Evolutionary conservation across 2,888 invertebrate genomes (phyloP).

Genomic region (Stenotaenia linearis): DNA sequence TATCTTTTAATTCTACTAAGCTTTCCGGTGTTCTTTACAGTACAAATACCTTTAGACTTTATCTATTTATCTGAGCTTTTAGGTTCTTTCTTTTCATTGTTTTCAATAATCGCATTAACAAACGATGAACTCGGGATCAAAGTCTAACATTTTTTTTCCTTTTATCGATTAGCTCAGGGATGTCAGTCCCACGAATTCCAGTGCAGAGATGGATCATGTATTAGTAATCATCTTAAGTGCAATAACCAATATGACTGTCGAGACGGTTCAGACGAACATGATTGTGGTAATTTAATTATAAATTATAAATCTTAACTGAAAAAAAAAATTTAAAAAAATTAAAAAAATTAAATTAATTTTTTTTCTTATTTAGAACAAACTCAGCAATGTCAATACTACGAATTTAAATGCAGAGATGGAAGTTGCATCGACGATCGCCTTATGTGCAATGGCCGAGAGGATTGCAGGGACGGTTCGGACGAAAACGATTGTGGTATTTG

Average conservation of each 20-base stretch:
- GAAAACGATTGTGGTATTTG: constrained; percentile 39
- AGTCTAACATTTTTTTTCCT: neutral
- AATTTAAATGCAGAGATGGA: constrained; percentile 26
- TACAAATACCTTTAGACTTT: neutral
- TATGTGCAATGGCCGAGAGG: constrained; percentile 41
- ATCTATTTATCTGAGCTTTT: too few relatives aligned
- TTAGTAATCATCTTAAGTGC: neutral
- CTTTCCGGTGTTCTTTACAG: neutral
- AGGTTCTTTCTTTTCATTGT: neutral
- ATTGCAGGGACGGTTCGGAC: constrained; percentile 42
- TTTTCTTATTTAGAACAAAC: neutral
- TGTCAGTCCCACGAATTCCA: constrained; percentile 62
- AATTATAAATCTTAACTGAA: neutral
- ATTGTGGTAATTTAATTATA: too few relatives aligned
- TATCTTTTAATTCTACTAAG: too few relatives aligned
- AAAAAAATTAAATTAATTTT: too few relatives aligned
- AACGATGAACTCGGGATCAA: neutral
- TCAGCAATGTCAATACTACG: neutral
- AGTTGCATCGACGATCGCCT: constrained; percentile 36
- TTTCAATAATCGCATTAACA: neutral
- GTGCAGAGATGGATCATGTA: constrained; percentile 57
- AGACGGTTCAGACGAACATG: constrained; percentile 41
- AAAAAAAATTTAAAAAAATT: too few relatives aligned
- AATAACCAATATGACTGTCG: constrained; percentile 43
- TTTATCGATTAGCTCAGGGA: constrained; percentile 49